Conservation (phyloP, 2,797 vertebrate genomes). For the Malurus leucopterus region DNA sequence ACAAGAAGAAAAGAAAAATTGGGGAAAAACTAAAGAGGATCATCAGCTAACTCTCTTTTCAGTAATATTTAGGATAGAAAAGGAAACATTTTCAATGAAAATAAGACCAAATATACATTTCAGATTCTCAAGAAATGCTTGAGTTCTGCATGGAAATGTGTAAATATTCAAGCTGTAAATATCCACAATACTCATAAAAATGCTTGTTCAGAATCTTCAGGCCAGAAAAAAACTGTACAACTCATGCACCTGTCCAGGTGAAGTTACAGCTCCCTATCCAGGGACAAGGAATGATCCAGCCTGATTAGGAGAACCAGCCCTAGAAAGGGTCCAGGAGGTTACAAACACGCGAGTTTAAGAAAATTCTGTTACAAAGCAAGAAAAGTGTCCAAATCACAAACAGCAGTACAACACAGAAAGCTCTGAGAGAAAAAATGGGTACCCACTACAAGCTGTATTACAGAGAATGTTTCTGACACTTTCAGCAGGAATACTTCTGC, state of each 20-base stretch:
- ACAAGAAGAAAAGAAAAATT: neutral
- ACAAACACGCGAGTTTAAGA: neutral
- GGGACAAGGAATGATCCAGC: neutral
- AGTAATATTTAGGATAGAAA: neutral
- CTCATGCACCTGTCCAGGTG: neutral
- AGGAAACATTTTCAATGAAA: neutral
- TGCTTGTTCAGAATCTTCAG: accelerated
- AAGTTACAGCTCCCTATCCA: neutral
- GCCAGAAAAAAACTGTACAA: neutral
- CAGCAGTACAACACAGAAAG: neutral
- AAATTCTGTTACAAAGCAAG: neutral
- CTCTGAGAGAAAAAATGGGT: neutral
- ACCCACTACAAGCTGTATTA: neutral
- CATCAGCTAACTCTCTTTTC: neutral
- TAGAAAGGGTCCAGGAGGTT: neutral
- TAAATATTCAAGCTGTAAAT: neutral
- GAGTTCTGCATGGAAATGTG: neutral
- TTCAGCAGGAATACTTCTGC: neutral
- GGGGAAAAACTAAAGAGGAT: neutral
- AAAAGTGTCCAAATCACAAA: neutral
- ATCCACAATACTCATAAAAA: neutral
- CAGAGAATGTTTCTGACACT: neutral
- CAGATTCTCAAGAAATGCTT: neutral
- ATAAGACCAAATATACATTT: neutral
- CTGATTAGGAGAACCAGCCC: neutral